phyloP scores from a whole-genome alignment of 92 coral and sea anemone genomes.

The Paramuricea clavata region DNA sequence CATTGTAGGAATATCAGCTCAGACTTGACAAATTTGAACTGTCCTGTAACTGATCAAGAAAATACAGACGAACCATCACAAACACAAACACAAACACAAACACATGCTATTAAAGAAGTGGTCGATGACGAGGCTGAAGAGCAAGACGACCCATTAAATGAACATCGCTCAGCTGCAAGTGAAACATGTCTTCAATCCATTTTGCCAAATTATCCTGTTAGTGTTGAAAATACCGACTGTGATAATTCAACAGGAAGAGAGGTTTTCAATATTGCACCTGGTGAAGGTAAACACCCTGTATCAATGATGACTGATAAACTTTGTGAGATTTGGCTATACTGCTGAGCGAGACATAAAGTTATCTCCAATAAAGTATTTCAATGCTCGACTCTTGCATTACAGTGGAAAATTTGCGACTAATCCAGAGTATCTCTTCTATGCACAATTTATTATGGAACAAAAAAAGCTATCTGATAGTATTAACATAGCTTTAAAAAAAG shows the following conservation, averaged over 20 bases:
- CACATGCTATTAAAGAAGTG: background rate
- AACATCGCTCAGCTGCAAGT: slow-evolving; percentile 57
- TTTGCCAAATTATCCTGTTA: slow-evolving; percentile 68
- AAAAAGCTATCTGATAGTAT: slow-evolving; percentile 43
- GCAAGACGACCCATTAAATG: slow-evolving; percentile 69
- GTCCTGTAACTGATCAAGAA: slow-evolving; percentile 35
- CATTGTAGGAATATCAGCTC: slow-evolving; percentile 43
- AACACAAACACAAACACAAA: too few relatives aligned
- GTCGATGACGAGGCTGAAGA: slow-evolving; percentile 50
- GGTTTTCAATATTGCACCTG: slow-evolving; percentile 67
- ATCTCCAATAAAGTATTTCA: slow-evolving; percentile 12
- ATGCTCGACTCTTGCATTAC: slow-evolving; percentile 33
- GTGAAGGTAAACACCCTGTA: slow-evolving; percentile 57
- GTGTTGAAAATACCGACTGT: slow-evolving; percentile 8
- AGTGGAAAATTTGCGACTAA: slow-evolving; percentile 59
- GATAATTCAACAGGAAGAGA: slow-evolving; percentile 66
- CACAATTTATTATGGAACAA: slow-evolving; percentile 47
- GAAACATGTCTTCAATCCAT: slow-evolving; percentile 75
- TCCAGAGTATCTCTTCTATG: slow-evolving; percentile 19
- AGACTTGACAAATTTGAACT: background rate
- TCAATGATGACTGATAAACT: slow-evolving; percentile 27
- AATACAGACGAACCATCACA: background rate
- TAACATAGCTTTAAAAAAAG: slow-evolving; percentile 57
- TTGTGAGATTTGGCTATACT: slow-evolving; percentile 17
- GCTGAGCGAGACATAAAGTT: background rate